These are phyloP conservation scores for Parapristionchus giblindavisi DNA, from an alignment of 2,888 invertebrate genomes.

Conservation along the genomic window DNA sequence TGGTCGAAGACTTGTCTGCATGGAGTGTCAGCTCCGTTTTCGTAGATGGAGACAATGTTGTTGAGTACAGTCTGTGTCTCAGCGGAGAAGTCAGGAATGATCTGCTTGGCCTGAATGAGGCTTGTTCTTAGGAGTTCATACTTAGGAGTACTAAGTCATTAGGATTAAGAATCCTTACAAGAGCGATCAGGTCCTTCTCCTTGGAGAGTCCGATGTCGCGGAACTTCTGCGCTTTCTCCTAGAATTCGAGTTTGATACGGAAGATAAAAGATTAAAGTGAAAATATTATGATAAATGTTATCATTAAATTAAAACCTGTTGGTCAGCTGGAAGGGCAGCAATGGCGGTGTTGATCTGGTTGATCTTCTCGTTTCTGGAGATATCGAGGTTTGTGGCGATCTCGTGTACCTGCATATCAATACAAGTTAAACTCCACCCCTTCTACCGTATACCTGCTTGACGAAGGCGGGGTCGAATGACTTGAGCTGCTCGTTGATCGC, in stretches of 20 bases:
- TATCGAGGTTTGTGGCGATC: conserved; percentile 26
- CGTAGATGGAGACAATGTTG: conserved; percentile 37
- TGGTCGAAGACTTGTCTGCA: conserved; percentile 5
- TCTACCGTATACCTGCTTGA: conserved; percentile 20
- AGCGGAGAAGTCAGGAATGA: conserved; percentile 27
- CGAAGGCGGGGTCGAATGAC: conserved; percentile 32
- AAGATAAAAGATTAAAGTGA: too few species aligned
- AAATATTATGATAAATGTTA: background rate
- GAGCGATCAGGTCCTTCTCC: conserved; percentile 31
- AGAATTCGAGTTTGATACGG: too few species aligned
- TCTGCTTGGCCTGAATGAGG: conserved; percentile 21
- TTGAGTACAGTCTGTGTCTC: conserved; percentile 26
- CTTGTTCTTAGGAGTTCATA: background rate
- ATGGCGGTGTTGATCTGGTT: conserved; percentile 18
- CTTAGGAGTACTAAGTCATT: too few species aligned
- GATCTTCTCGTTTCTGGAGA: conserved; percentile 27
- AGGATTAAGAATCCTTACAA: background rate
- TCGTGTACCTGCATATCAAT: conserved; percentile 25
- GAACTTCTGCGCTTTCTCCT: conserved; percentile 33
- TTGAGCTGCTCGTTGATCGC: background rate
- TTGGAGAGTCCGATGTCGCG: conserved; percentile 21
- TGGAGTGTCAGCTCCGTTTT: conserved; percentile 34
- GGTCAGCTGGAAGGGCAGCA: conserved; percentile 17
- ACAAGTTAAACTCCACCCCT: too few species aligned
- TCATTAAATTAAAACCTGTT: conserved; percentile 7